A percentile compares a stretch with the other conserved stretches of the same genome.
Conservation (phyloP, 2,113 vertebrate species). For the Chaenogobius annularis region DNA sequence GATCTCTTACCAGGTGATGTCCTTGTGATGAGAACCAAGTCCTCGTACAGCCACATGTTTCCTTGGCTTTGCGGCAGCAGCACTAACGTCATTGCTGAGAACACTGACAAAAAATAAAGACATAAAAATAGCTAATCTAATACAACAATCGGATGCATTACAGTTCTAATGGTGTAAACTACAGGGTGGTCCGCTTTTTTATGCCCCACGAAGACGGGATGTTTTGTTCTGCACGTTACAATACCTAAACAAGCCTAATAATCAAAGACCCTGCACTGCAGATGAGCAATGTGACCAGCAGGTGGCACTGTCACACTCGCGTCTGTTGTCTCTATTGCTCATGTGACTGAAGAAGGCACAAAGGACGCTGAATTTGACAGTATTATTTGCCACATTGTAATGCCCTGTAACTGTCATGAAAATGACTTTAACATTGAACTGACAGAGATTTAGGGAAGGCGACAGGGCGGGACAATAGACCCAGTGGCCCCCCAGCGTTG, state of each 20-base stretch:
- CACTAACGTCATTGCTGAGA: conserved; percentile 88
- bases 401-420: neutral
- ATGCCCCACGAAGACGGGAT: no score
- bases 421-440: conserved; percentile 7
- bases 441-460: neutral
- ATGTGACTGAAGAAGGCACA: conserved; percentile 34
- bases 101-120: conserved; percentile 77
- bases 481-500: neutral
- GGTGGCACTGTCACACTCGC: conserved; percentile 22
- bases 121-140: neutral
- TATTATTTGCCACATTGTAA: neutral
- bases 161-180: no score
- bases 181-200: no score
- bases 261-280: conserved; percentile 2
- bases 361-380: conserved; percentile 43
- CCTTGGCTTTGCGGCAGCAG: conserved; percentile 93
- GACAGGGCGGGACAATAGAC: conserved; percentile 27
- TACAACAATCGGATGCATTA: neutral
- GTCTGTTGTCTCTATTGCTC: conserved; percentile 13
- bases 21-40: conserved; percentile 88
- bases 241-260: neutral
- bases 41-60: conserved; percentile 95
- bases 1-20: conserved; percentile 82
- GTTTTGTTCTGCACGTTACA: neutral
- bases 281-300: conserved; percentile 31